Conservation (phyloP, 2,888 invertebrate genomes). For the Chouioia cunea region DNA sequence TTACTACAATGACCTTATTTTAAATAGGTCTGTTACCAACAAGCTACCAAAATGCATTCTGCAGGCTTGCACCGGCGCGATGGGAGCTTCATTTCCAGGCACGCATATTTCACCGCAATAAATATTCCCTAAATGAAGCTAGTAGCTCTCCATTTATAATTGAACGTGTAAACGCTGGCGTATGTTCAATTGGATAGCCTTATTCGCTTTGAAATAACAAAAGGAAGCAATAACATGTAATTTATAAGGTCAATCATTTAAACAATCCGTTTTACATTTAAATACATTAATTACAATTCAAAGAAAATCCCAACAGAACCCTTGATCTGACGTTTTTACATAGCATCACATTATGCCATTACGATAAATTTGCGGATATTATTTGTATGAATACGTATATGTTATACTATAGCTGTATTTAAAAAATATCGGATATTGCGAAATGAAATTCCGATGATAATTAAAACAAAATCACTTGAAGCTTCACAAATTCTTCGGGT, state of each 20-base stretch:
- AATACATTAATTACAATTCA: no score
- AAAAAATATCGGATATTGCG: constrained; percentile 15
- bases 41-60: no score
- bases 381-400: no score
- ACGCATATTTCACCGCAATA: constrained; percentile 23
- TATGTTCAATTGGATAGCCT: constrained; percentile 19
- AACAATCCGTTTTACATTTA: not conserved
- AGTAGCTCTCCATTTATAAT: constrained; percentile 32
- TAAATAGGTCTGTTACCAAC: no score
- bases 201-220: constrained; percentile 12
- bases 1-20: no score
- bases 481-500: constrained; percentile 35
- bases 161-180: constrained; percentile 5
- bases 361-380: no score
- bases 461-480: constrained; percentile 16
- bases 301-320: no score
- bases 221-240: constrained; percentile 2
- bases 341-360: no score
- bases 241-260: not conserved
- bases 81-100: not conserved
- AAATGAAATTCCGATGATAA: not conserved
- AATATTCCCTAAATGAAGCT: constrained; percentile 23
- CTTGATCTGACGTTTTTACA: no score
- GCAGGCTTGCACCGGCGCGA: no score
- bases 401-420: no score